Conservation (phyloP, 1,140 invertebrate species). For the Agraylea sexmaculata region DNA sequence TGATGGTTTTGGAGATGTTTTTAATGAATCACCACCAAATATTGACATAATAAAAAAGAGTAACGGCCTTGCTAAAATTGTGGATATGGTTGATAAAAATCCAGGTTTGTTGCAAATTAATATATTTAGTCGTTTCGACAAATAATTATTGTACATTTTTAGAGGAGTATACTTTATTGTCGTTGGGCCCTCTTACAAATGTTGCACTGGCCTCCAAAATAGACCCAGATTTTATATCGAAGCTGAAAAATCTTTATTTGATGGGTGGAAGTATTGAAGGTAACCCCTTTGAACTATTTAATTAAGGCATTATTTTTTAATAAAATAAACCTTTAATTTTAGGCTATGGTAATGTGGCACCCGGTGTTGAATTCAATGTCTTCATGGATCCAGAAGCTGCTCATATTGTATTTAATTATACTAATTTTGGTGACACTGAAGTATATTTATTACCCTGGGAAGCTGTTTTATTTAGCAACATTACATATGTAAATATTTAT, state of each 20-base stretch:
- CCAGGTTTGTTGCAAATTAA: slow-evolving; percentile 24
- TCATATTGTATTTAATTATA: slow-evolving; percentile 40
- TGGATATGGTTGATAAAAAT: slow-evolving; percentile 31
- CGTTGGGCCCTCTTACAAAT: slow-evolving; percentile 63
- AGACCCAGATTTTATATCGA: slow-evolving; percentile 44
- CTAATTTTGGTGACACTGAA: slow-evolving; percentile 20
- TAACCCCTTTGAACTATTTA: too few relatives aligned
- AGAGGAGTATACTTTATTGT: slow-evolving; percentile 43
- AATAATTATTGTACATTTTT: slow-evolving; percentile 17
- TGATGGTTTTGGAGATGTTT: slow-evolving; percentile 52
- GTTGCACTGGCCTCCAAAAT: slow-evolving; percentile 54
- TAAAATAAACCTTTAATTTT: too few relatives aligned
- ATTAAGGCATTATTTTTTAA: too few relatives aligned
- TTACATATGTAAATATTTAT: slow-evolving; percentile 28
- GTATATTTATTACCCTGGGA: slow-evolving; percentile 39
- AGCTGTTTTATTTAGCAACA: slow-evolving; percentile 18
- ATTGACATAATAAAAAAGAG: slow-evolving; percentile 27
- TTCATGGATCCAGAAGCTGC: slow-evolving; percentile 50
- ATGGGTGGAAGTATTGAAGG: slow-evolving; percentile 62
- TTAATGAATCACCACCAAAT: slow-evolving; percentile 23
- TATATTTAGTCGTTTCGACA: neutral
- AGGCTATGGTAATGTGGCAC: slow-evolving; percentile 35
- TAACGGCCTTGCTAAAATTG: slow-evolving; percentile 32
- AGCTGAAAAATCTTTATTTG: slow-evolving; percentile 49
- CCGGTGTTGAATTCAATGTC: slow-evolving; percentile 56